phyloP scores from a whole-genome alignment of 2,797 vertebrate genomes.

The Notolepis coatsorum region DNA sequence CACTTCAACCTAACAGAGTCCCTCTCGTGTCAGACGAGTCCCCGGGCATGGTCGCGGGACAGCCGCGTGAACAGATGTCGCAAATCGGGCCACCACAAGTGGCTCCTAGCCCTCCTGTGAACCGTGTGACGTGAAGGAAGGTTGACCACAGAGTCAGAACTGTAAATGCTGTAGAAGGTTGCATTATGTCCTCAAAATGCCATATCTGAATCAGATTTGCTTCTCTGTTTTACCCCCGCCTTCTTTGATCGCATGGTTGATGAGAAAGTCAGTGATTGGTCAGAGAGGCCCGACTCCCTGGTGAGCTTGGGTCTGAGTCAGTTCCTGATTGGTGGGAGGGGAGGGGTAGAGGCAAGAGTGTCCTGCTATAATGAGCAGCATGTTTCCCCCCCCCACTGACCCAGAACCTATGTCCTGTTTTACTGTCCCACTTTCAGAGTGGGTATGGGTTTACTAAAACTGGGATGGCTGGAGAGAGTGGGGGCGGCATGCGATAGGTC shows the following conservation, averaged over 20 bases:
- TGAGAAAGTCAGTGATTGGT: background rate
- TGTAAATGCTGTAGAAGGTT: too few species aligned
- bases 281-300: background rate
- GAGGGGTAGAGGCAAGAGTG: slow-evolving; percentile 9
- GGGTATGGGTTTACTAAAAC: slow-evolving; percentile 47
- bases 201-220: too few species aligned
- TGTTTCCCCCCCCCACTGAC: slow-evolving; percentile 48
- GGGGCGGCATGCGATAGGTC: too few species aligned
- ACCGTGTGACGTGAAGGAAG: too few species aligned
- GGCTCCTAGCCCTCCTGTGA: background rate
- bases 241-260: background rate
- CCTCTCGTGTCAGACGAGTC: slow-evolving; percentile 31
- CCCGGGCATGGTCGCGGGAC: slow-evolving; percentile 19
- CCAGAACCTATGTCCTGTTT: slow-evolving; percentile 60
- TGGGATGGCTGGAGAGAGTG: slow-evolving; percentile 18
- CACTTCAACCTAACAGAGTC: slow-evolving; percentile 27
- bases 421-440: slow-evolving; percentile 56
- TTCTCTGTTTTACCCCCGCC: background rate
- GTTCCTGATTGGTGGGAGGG: background rate
- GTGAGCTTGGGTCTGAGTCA: slow-evolving; percentile 27
- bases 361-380: slow-evolving; percentile 25
- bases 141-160: too few species aligned
- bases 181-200: too few species aligned
- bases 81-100: slow-evolving; percentile 48
- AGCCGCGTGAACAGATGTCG: slow-evolving; percentile 24